Percentiles rank a stretch among this genome's conserved stretches.
Conservation (phyloP, 2,113 vertebrate species). For the Verasper variegatus region DNA sequence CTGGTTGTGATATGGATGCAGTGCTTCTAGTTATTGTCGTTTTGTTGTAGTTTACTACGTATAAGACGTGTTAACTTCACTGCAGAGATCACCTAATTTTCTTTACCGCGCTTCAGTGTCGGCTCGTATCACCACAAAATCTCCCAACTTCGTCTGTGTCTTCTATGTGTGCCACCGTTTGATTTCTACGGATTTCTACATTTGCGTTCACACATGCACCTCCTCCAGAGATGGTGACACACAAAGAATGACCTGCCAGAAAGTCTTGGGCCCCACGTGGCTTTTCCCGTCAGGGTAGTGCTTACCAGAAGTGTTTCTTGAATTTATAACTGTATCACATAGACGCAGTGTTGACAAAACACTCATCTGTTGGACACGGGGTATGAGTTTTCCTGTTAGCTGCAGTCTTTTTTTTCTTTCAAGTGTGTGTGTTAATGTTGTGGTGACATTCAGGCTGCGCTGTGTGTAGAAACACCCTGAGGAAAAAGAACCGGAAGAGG, state of each 20-base stretch:
- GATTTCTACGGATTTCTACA: too few species aligned
- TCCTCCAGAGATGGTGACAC: background rate
- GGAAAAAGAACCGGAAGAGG: constrained; percentile 23
- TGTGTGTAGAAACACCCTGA: constrained; percentile 1
- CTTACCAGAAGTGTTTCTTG: constrained; percentile 27
- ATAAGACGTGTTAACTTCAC: too few species aligned
- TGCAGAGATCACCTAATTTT: too few species aligned
- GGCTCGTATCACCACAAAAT: too few species aligned
- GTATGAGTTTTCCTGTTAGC: constrained; percentile 56
- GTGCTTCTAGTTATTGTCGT: background rate
- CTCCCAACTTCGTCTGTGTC: too few species aligned
- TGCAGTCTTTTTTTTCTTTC: background rate
- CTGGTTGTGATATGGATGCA: background rate
- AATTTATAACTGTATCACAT: constrained; percentile 26
- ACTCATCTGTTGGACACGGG: constrained; percentile 49
- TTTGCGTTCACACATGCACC: too few species aligned
- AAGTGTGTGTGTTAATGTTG: background rate
- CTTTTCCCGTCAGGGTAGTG: background rate
- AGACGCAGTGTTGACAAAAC: constrained; percentile 40
- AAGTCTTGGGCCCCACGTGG: background rate
- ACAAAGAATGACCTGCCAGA: background rate
- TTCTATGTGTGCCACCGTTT: too few species aligned
- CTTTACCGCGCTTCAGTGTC: too few species aligned
- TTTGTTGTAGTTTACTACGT: background rate
- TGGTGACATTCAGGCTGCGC: background rate